Base-by-base conservation (phyloP, 2,888 invertebrate species). In the Macropis europaea region DNA sequence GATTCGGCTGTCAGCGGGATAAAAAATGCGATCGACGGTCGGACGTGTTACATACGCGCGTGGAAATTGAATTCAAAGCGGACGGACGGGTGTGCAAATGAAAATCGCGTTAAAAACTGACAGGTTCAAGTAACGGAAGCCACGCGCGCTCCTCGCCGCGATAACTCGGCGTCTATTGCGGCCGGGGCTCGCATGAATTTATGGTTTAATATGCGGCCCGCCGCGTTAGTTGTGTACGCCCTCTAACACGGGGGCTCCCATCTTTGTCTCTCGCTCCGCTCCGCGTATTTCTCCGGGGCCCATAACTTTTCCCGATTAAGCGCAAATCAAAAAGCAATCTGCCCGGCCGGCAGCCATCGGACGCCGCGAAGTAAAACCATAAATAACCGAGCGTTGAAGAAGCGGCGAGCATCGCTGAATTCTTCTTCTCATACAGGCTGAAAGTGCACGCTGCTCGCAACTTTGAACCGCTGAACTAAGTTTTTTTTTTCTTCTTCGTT, bases 241-340 rank as follows among this genome's bases (percentile, higher is more conserved):
- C 77, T 78, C 75, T 73, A 79, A 81, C 77, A 73, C 62, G 47
- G 42, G 34, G 32, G n/a, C 24, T 7, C 13, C 11, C 26, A 50
- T 22, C 48, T 9, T 7, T 50, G 66, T 43, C 42, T 47, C 54
- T 9, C 63, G 26, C 52, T 40, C 53, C 32, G 32, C 15, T 45
- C 36, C 48, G 70, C 57, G 53, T 70, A 70, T 82, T 77, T 83
- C 84, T 78, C 83, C 67, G 73, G 81, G 82, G 79, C 77, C 85
- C 87, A 87, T 88, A 88, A 88, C 87, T 88, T 88, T 87, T 83
- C 85, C 82, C 87, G 88, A 88, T 88, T 88, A 88, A 88, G 84
- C 87, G 88, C 88, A 88, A 88, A 88, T 88, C 86, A 88, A 88
- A 88, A 88, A 88, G 88, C 88, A 88, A 88, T 88, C 87, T 87